These are phyloP conservation scores for Nettapus auritus DNA, from an alignment of 2,113 vertebrate species.

Conservation along the genomic window DNA sequence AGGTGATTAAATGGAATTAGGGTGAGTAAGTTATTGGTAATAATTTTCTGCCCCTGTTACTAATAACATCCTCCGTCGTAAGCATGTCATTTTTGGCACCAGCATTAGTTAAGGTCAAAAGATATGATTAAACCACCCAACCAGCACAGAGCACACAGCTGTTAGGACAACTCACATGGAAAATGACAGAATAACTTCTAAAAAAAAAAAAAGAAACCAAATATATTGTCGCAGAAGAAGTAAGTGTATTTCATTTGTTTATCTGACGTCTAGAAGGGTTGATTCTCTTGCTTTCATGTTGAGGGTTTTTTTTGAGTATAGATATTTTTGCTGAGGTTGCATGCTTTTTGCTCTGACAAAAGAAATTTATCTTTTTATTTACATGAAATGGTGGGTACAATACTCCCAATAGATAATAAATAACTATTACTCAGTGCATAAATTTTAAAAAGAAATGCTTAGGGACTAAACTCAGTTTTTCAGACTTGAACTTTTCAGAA, in stretches of 20 bases:
- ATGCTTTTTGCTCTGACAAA: background rate
- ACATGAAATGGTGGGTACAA: background rate
- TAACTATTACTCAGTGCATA: too few relatives aligned
- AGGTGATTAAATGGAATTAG: background rate
- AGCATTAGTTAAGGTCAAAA: background rate
- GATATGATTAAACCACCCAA: background rate
- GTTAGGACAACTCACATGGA: background rate
- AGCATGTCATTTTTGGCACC: fast-evolving
- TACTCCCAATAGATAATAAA: background rate
- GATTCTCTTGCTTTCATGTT: background rate
- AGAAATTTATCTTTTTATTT: background rate
- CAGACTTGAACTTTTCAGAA: background rate
- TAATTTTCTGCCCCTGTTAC: background rate
- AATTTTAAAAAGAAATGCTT: background rate
- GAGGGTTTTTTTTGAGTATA: background rate
- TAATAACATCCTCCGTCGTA: background rate
- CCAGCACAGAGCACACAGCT: background rate
- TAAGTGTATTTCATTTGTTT: background rate
- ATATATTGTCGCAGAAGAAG: background rate
- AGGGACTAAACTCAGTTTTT: background rate
- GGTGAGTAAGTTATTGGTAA: background rate
- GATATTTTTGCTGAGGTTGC: background rate
- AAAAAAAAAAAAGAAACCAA: background rate
- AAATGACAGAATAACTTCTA: background rate
- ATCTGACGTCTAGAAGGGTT: background rate